These are phyloP conservation scores for Meriones psammophilus DNA, from an alignment of 2,797 vertebrate genomes.

Conservation along the genomic window DNA sequence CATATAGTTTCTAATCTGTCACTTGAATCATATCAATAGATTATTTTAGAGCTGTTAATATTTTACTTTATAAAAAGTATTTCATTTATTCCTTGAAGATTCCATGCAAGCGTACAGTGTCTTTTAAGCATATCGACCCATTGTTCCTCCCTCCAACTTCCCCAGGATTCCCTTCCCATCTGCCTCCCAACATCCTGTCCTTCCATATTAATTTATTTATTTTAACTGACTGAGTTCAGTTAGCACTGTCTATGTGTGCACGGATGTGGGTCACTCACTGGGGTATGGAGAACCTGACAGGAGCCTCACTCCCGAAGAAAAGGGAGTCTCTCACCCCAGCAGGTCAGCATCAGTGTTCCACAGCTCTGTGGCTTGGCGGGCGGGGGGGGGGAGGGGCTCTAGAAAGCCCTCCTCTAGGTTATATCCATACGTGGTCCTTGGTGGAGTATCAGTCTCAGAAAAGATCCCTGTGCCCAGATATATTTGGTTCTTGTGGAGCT, in stretches of 20 bases:
- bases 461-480: too few relatives aligned
- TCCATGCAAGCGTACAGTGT: background rate
- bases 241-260: background rate
- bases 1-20: constrained; percentile 20
- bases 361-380: too few relatives aligned
- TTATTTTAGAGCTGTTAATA: constrained; percentile 7
- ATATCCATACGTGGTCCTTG: too few relatives aligned
- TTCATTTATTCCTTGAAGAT: background rate
- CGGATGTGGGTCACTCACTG: background rate
- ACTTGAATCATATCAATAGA: constrained; percentile 34
- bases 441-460: too few relatives aligned
- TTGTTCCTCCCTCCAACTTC: background rate
- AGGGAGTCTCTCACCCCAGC: background rate
- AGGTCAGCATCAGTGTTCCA: background rate
- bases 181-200: background rate
- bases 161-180: background rate
- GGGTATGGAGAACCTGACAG: background rate
- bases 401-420: background rate
- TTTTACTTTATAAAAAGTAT: background rate
- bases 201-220: background rate
- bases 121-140: background rate
- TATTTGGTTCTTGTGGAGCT: too few relatives aligned
- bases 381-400: background rate
- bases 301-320: background rate
- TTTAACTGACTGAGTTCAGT: background rate